A percentile compares a stretch with the other conserved stretches of the same genome.
Conservation (phyloP, 2,888 invertebrate genomes). For the Hypomecis punctinalis region DNA sequence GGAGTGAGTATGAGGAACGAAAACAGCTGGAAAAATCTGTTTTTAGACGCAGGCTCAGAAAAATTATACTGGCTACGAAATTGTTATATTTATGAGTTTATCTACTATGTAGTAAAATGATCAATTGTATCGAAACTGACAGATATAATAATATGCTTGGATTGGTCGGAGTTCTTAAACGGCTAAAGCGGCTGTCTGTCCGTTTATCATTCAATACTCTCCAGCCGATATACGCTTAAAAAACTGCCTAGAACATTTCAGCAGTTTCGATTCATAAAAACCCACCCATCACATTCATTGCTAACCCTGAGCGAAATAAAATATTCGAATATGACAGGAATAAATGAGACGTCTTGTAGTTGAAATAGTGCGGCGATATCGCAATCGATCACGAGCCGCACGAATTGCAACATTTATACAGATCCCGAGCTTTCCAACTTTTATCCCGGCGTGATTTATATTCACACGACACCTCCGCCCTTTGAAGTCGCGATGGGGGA, state of each 20-base stretch:
- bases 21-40: too few species aligned
- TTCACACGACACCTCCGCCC: slow-evolving; percentile 76
- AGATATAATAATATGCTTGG: too few species aligned
- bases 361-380: slow-evolving; percentile 74
- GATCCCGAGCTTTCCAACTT: slow-evolving; percentile 70
- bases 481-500: slow-evolving; percentile 78
- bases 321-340: slow-evolving; percentile 72
- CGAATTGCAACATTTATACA: slow-evolving; percentile 79
- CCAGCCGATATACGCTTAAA: slow-evolving; percentile 49
- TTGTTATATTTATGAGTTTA: too few species aligned
- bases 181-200: too few species aligned
- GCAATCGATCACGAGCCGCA: slow-evolving; percentile 72
- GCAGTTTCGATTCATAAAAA: slow-evolving; percentile 56
- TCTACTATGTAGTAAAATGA: too few species aligned
- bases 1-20: too few species aligned
- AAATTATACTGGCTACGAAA: too few species aligned
- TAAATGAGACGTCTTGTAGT: slow-evolving; percentile 74
- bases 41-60: too few species aligned
- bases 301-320: slow-evolving; percentile 58
- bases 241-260: slow-evolving; percentile 36
- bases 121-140: too few species aligned
- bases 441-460: slow-evolving; percentile 78
- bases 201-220: slow-evolving; percentile 11
- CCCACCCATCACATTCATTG: slow-evolving; percentile 55
- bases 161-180: too few species aligned